These are phyloP conservation scores for Halcyon smyrnensis DNA, from an alignment of 2,797 vertebrate species.

Conservation along the genomic window DNA sequence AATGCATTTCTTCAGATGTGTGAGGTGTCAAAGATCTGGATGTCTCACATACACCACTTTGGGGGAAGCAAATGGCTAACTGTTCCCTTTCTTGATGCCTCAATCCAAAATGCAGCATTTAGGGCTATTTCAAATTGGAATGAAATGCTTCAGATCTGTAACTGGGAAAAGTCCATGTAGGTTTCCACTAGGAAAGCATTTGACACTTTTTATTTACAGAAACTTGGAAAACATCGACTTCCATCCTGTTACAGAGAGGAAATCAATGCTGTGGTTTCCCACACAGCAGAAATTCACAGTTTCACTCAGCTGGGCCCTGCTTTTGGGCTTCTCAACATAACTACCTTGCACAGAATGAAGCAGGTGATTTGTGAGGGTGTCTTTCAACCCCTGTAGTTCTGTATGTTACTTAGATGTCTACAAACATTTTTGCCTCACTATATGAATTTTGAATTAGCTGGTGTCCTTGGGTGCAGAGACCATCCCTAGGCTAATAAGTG, in stretches of 20 bases:
- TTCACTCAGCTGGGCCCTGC: background rate
- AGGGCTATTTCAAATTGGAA: background rate
- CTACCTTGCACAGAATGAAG: background rate
- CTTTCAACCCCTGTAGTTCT: background rate
- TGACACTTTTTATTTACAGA: background rate
- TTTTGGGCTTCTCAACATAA: background rate
- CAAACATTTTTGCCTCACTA: background rate
- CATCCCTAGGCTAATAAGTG: rapidly evolving
- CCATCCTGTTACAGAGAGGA: background rate
- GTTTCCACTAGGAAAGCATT: background rate
- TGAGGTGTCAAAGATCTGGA: background rate
- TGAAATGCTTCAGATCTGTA: background rate
- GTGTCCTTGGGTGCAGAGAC: background rate
- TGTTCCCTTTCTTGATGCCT: background rate
- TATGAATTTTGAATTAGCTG: background rate
- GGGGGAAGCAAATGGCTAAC: background rate
- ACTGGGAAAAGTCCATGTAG: background rate
- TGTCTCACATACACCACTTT: background rate
- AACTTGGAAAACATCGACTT: background rate
- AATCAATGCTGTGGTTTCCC: background rate
- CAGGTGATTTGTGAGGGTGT: background rate
- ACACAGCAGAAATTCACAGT: background rate
- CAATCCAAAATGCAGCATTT: background rate
- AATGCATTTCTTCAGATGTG: background rate
- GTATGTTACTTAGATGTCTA: background rate